Evolutionary conservation across 2,113 vertebrate genomes (phyloP), one percentile per base, ranked within the genome.

Genomic region (Anarhynchus alexandrinus): DNA sequence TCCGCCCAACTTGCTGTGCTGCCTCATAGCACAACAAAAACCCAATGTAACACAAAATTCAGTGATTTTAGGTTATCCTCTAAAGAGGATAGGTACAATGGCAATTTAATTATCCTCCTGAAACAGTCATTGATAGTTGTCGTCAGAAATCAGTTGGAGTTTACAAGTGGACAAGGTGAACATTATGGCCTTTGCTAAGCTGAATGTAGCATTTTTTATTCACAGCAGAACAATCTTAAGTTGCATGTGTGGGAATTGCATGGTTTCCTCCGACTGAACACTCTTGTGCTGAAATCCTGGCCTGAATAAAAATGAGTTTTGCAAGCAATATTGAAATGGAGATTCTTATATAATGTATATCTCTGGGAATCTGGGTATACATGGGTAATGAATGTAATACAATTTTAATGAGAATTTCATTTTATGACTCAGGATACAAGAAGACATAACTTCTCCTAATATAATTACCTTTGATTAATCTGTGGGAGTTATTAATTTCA

Each of bases 391-490:
- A 97, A 96, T 97, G 82, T 87, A 97, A 97, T 97, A 97, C 94
- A 95, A 83, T 94, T 96, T 98, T 98, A 97, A 98, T 98, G 94
- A 98, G 93, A 95, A 96, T 92, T 97, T 98, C 94, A 92, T 95
- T 96, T 97, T 87, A 96, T 97, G 96, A 96, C 92, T 96, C 91
- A 89, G 96, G 95, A 97, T 97, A 94, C 96, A 95, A 83, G 94
- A 91, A 96, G 97, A 96, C 95, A 95, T 97, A 96, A 95, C 93
- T 97, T 97, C 92, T 97, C 29, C 72, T 97, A 95, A 97, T 96
- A 91, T 96, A 97, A 97, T 97, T 97, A 96, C 36, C 93, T 97
- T 97, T 97, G 96, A 97, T 98, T 97, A 98, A 97, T 98, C 95
- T 96, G 93, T 86, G 73, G 94, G 96, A 97, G 97, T 97, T 97